phyloP scores from a whole-genome alignment of 92 coral and sea anemone genomes.

The Umimayanthus kanabou region DNA sequence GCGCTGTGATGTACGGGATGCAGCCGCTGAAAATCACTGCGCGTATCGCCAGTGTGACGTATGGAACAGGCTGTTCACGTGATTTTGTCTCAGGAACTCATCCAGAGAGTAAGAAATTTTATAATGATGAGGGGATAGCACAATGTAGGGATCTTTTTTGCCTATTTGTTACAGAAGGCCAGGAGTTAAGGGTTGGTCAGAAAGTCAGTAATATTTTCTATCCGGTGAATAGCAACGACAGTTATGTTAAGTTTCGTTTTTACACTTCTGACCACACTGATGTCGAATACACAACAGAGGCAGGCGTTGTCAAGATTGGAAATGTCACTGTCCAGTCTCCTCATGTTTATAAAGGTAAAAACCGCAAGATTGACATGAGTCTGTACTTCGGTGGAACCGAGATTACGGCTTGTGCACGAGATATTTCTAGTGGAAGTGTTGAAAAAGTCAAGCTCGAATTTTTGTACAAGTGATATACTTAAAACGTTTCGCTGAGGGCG shows the following conservation, averaged over 20 bases:
- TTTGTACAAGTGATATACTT: too few relatives aligned
- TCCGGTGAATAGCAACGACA: not conserved
- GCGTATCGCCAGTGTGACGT: not conserved
- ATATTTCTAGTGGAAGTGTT: constrained; percentile 36
- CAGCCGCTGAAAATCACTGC: constrained; percentile 12
- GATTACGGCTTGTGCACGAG: constrained; percentile 31
- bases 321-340: too few relatives aligned
- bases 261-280: too few relatives aligned
- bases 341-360: too few relatives aligned
- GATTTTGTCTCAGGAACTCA: not conserved
- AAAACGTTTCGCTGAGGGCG: too few relatives aligned
- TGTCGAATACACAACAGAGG: too few relatives aligned
- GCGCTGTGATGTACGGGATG: not conserved
- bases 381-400: constrained; percentile 49
- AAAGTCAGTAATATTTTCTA: not conserved
- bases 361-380: constrained; percentile 35
- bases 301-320: too few relatives aligned
- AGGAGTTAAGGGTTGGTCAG: too few relatives aligned
- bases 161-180: not conserved
- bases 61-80: not conserved
- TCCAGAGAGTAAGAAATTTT: not conserved
- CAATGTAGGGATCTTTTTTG: not conserved
- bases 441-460: not conserved
- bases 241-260: too few relatives aligned
- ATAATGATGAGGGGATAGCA: not conserved